Evolutionary conservation across 2,113 vertebrate species (phyloP), one percentile per base, ranked within the genome.

Genomic region (Calonectris borealis): DNA sequence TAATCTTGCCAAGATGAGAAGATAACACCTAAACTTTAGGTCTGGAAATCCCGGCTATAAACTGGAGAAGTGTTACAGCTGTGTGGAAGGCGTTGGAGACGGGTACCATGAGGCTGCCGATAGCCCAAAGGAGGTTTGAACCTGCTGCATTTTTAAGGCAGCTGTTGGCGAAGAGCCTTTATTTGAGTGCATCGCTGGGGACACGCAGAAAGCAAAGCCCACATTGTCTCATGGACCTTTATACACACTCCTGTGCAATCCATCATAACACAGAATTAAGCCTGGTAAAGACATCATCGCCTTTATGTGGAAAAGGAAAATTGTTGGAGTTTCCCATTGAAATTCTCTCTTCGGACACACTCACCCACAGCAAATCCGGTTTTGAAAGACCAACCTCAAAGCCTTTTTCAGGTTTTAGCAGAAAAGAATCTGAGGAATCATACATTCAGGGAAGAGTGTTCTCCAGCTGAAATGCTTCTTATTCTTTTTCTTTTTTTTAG

Each of bases 191-290:
- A 5, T 49, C 2, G 2, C 13, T 40, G 49, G 25, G 16, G 40
- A 49, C n/a, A n/a, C 20, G 49, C 42, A 65, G 86, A 42, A 73
- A 73, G 51, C 42, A 65, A 49, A 81, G 68, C n/a, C 26, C 44
- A 18, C 13, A 1, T 58, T 1, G 0, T 17, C 76, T 55, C 2
- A 0, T 20, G 49, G 44, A n/a, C 29, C 19, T n/a, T 42, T 31
- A 24, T 58, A n/a, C 40, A 3, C 22, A 1, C 2, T 16, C 49
- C 58, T 11, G 19, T 9, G 13, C n/a, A 29, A 29, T 40, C 48
- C 71, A 12, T 12, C 24, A 5, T 49, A 20, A 32, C 36, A 9
- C n/a, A 18, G 55, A 42, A 48, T 48, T 69, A 49, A 70, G 12
- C 9, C 48, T 4, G 20, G 29, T n/a, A 15, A 78, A 42, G 57